phyloP scores from a whole-genome alignment of 2,797 vertebrate genomes.

The Cyclopterus lumpus region DNA sequence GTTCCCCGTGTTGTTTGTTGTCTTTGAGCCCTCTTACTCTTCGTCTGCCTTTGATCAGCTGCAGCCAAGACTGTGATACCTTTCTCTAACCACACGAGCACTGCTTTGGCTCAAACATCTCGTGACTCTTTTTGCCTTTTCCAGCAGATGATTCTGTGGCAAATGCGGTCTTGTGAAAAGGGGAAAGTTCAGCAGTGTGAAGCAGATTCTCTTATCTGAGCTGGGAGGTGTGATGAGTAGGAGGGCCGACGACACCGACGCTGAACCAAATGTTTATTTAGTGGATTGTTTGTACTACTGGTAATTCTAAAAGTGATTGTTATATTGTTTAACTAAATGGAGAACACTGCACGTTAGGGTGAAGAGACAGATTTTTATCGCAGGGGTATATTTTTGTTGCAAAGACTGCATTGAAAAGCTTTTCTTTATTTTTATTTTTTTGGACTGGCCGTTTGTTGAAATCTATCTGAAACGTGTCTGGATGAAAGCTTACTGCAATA shows the following conservation, averaged over 20 bases:
- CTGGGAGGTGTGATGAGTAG: constrained; percentile 72
- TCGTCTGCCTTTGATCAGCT: constrained; percentile 73
- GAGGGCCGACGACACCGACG: constrained; percentile 48
- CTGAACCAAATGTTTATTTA: constrained; percentile 59
- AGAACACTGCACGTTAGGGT: constrained; percentile 36
- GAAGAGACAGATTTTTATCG: constrained; percentile 22
- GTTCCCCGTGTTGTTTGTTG: constrained; percentile 57
- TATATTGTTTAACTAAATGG: constrained; percentile 33
- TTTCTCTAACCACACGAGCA: neutral
- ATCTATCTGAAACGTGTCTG: constrained; percentile 18
- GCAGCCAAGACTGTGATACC: constrained; percentile 37
- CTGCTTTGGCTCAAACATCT: constrained; percentile 22
- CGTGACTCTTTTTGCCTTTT: constrained; percentile 2
- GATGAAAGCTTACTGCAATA: constrained; percentile 31
- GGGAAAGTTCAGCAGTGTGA: constrained; percentile 20
- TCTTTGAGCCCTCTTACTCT: constrained; percentile 63
- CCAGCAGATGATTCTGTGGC: neutral
- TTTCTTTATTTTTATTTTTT: constrained; percentile 24
- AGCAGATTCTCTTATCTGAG: constrained; percentile 39
- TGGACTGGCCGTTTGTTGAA: constrained; percentile 17
- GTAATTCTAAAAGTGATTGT: constrained; percentile 38
- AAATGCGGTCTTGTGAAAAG: constrained; percentile 14
- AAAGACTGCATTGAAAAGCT: constrained; percentile 3
- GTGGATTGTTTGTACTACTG: constrained; percentile 39
- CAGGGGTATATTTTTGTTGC: constrained; percentile 37